These are phyloP conservation scores for Ianthella basta DNA, from an alignment of 37 sponge, comb jelly and placozoan genomes.

Conservation along the genomic window DNA sequence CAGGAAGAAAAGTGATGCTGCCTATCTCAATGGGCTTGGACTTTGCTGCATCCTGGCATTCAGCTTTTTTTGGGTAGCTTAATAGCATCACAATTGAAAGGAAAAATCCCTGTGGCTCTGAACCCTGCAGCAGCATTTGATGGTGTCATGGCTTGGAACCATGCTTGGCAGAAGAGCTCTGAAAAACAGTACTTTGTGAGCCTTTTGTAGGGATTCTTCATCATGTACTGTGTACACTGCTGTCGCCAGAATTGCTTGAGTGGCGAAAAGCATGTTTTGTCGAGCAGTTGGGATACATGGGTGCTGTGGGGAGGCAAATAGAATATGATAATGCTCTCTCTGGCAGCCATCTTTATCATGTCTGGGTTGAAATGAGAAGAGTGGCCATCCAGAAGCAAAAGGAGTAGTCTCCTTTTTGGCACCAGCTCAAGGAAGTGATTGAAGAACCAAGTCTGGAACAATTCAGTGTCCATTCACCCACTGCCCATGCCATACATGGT, in stretches of 20 bases:
- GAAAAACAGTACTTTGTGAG: constrained; percentile 37
- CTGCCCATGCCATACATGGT: too few relatives aligned
- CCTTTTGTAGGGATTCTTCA: constrained; percentile 34
- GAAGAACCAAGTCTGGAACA: too few relatives aligned
- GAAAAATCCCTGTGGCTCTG: constrained; percentile 46
- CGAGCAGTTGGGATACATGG: constrained; percentile 2
- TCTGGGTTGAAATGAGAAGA: constrained; percentile 31
- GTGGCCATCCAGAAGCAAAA: too few relatives aligned
- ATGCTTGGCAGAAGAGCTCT: constrained; percentile 43
- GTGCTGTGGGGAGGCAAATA: constrained; percentile 8
- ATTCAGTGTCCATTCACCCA: too few relatives aligned
- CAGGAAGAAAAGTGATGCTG: too few relatives aligned
- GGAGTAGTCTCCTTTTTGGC: too few relatives aligned
- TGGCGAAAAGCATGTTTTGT: constrained; percentile 32
- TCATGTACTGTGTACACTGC: constrained; percentile 7
- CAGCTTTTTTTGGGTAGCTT: not conserved
- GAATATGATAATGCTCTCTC: not conserved
- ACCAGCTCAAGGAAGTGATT: too few relatives aligned
- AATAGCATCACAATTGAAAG: constrained; percentile 16
- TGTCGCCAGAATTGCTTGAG: constrained; percentile 25
- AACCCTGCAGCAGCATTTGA: constrained; percentile 55
- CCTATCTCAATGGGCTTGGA: too few relatives aligned
- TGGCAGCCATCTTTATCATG: constrained; percentile 1
- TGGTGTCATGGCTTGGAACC: constrained; percentile 46
- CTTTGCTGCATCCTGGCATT: too few relatives aligned